Evolutionary conservation across 2,113 vertebrate genomes (phyloP).

Genomic region (Xiphophorus couchianus): DNA sequence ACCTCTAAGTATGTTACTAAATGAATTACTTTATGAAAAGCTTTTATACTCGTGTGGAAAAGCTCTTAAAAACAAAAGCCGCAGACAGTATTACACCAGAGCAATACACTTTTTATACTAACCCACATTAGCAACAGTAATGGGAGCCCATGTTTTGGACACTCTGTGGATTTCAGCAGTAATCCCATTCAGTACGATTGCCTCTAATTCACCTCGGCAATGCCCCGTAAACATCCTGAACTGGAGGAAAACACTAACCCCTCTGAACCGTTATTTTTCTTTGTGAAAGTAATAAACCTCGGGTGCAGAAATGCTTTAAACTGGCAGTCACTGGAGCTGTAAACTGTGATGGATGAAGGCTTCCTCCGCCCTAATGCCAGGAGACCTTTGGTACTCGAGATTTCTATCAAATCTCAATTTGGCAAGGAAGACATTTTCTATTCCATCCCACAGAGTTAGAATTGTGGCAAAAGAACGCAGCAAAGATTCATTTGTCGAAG

Average conservation of each 20-base stretch:
- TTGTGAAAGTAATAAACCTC: neutral
- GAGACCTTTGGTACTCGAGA: constrained; percentile 32
- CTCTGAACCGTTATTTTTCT: constrained; percentile 20
- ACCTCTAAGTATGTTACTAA: neutral
- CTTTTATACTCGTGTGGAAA: neutral
- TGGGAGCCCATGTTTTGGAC: constrained; percentile 6
- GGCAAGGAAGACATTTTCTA: constrained; percentile 20
- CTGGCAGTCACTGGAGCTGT: constrained; percentile 4
- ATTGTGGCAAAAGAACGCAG: constrained; percentile 8
- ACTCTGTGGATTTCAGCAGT: neutral
- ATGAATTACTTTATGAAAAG: neutral
- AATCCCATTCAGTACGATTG: constrained; percentile 17
- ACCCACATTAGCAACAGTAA: neutral
- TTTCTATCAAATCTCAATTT: constrained; percentile 36
- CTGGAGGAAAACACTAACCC: neutral
- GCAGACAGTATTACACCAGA: neutral
- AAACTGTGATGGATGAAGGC: constrained; percentile 60
- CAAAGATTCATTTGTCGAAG: constrained; percentile 31
- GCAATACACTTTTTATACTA: neutral
- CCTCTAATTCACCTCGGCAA: neutral
- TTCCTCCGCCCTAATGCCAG: constrained; percentile 19
- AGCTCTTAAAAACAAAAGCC: neutral
- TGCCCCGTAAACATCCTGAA: neutral
- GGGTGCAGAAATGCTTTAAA: constrained; percentile 13
- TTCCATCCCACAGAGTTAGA: constrained; percentile 33